Base-by-base conservation (phyloP, 1,140 invertebrate genomes). In the Notospermus geniculatus region DNA sequence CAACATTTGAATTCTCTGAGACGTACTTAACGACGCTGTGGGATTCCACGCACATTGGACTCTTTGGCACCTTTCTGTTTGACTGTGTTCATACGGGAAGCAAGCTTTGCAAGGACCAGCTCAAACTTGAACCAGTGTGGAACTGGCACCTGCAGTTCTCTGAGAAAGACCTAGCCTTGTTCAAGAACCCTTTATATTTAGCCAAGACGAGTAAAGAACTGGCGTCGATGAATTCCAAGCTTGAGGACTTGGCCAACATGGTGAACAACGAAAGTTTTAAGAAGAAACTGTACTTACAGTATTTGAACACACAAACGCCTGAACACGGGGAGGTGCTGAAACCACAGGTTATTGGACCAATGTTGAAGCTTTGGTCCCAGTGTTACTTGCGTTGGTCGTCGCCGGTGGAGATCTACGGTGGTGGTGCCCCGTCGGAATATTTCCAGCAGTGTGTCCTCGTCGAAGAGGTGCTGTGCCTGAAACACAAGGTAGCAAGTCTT, bases 51-150 rank as follows among this genome's bases (percentile, higher is more conserved):
- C 89, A 91, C 70, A 86, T 93, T 68, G 90, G 92, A 29, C 84
- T 95, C 32, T 95, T 95, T 75, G 91, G 94, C 64, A 95, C 91
- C 22, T 96, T 96, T 83, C 85, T 95, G 19, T 96, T 95, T 73
- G 92, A 95, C 75, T 90, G 71, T 60, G 68, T 70, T 25, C 71
- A 77, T 61, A 61, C 36, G 27, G 77, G 89, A 36, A 82, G 90
- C 0, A 89, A 89, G 32, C 86, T 90, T 0, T 93, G 91, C 91
- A 89, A 92, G 73, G 29, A n/a, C 5, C 23, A 55, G 7, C n/a
- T 22, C 7, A 32, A 55, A 57, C 60, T 79, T 5, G 75, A 74
- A 11, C 64, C 65, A 13, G 74, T 71, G 19, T 81, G 78, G 78
- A 69, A 76, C 45, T 80, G 77, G 78, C 59, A 68, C 22, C 50